Base-by-base conservation (phyloP, 2,797 vertebrate genomes). In the Silurus lanzhouensis region DNA sequence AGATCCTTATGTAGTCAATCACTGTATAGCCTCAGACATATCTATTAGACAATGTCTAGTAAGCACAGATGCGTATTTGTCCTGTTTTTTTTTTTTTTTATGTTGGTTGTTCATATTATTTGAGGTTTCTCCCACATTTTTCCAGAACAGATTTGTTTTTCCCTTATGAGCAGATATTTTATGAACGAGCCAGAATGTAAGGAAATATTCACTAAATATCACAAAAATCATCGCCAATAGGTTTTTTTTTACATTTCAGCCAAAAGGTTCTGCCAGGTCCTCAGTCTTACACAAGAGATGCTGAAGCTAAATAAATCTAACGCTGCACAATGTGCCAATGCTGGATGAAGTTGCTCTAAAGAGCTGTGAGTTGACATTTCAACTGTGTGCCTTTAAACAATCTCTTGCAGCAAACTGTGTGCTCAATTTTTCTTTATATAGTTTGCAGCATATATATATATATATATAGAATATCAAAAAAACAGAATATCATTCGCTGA, bases 361-460 rank as follows among this genome's bases (percentile, higher is more conserved):
- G 76, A 83, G 81, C 71, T 67, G 27, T 38, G 48, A 48, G 55
- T 44, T 58, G 66, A 85, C 66, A 84, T 85, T 88, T 87, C 61
- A 81, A 55, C 74, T 46, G 64, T 46, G 76, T 17, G 67, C 75
- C 68, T 80, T 72, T 80, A 77, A 72, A 86, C 57, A 19, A 25
- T 60, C 70, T 64, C 70, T 83, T 66, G 63, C 64, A 57, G 38
- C 10, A 75, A 80, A 25, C 63, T 17, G 27, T 38, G 63, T 3
- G 75, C 61, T 64, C 74, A 13, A 27, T 19, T 25, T 52, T 52
- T 66, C n/a, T 83, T 57, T 66, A 75, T n/a, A 75, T 27, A 58
- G 77, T 64, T 17, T 79, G 12, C 13, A 71, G 68, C 25, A 6
- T 38, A 79, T 52, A 38, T 38, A 38, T 38, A 38, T 12, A 25